Percentiles rank a stretch among this genome's conserved stretches.
These are phyloP conservation scores for Alouatta palliata DNA, from an alignment of 2,113 vertebrate genomes.

Conservation along the genomic window DNA sequence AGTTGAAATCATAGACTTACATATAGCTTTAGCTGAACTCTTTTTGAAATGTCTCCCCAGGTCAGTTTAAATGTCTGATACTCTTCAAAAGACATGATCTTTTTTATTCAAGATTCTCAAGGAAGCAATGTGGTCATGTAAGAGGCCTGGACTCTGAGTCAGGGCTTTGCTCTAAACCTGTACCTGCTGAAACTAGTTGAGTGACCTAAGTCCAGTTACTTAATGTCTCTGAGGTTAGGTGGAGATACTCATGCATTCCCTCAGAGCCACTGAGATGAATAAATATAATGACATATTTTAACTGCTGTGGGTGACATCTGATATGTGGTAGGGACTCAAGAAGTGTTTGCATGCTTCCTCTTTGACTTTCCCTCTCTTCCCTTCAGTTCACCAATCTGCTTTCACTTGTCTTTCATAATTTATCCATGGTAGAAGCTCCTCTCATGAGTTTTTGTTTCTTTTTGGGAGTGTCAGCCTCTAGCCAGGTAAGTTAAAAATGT, in stretches of 20 bases:
- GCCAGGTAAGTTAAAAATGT: conserved; percentile 42
- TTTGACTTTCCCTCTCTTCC: background rate
- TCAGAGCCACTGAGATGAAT: background rate
- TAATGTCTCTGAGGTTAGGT: background rate
- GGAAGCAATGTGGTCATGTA: background rate
- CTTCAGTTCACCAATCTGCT: background rate
- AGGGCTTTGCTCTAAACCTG: background rate
- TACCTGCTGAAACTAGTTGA: background rate
- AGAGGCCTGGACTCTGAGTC: conserved; percentile 15
- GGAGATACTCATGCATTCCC: background rate
- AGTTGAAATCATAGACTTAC: background rate
- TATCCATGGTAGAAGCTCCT: background rate
- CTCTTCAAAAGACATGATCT: background rate
- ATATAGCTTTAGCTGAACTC: background rate
- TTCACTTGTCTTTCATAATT: conserved; percentile 6
- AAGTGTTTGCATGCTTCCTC: background rate
- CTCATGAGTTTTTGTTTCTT: background rate
- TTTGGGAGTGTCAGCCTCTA: background rate
- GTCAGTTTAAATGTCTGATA: background rate
- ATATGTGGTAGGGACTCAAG: background rate
- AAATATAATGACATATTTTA: background rate
- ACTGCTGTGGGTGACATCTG: background rate
- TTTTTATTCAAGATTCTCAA: background rate
- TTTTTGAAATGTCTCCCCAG: background rate
- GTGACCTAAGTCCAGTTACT: background rate